Evolutionary conservation across 2,113 vertebrate genomes (phyloP).

Genomic region (Scytalopus superciliaris): DNA sequence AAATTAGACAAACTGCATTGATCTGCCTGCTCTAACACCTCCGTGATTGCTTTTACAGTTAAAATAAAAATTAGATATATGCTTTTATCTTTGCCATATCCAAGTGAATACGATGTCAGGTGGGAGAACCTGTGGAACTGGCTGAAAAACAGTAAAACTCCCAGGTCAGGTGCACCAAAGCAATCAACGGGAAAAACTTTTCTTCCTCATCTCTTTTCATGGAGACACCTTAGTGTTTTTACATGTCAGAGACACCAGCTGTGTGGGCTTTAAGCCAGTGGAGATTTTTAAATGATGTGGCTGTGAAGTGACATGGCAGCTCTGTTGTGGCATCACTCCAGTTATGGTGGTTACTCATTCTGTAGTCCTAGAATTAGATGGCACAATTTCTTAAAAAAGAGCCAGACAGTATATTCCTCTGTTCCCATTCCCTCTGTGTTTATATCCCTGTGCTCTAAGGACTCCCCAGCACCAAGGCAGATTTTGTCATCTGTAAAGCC

Average conservation of each 20-base stretch:
- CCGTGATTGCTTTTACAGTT: background rate
- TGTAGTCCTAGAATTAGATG: background rate
- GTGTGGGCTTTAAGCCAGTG: background rate
- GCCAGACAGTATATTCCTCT: rapidly evolving
- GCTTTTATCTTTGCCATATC: background rate
- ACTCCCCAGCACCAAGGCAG: background rate
- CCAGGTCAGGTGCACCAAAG: background rate
- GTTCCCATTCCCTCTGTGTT: background rate
- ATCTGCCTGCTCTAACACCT: background rate
- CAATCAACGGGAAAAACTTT: background rate
- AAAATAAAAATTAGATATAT: background rate
- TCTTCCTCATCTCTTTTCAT: background rate
- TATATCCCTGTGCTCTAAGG: background rate
- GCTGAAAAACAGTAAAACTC: background rate
- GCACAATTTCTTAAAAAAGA: background rate
- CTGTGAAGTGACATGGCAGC: background rate
- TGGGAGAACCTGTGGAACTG: background rate
- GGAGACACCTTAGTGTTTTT: background rate
- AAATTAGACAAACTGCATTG: background rate
- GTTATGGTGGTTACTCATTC: background rate
- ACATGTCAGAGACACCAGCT: background rate
- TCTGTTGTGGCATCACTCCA: background rate
- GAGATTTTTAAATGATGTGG: background rate
- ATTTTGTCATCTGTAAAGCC: background rate
- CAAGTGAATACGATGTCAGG: background rate